Percentiles rank a stretch among this genome's conserved stretches.
phyloP scores from a whole-genome alignment of 30 jellyfish, hydroid and myxozoan genomes.

The Hydractinia echinata region DNA sequence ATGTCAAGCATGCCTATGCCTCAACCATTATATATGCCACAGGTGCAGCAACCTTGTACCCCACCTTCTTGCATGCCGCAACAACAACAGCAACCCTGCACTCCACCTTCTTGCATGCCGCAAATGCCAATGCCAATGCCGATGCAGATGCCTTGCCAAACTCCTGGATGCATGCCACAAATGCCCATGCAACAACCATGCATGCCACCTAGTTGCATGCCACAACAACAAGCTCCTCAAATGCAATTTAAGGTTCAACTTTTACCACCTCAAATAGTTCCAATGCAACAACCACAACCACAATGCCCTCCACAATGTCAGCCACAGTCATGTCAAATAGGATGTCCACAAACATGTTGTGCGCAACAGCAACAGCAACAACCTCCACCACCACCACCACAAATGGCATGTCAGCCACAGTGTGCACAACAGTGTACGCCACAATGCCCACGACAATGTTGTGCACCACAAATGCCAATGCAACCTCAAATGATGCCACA shows the following conservation, averaged over 20 bases:
- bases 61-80: slow-evolving; percentile 31
- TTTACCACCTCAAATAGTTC: slow-evolving; percentile 26
- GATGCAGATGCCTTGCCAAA: slow-evolving; percentile 2
- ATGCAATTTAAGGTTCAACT: slow-evolving; percentile 32
- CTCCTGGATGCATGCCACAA: slow-evolving; percentile 33
- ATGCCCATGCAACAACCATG: slow-evolving; percentile 29
- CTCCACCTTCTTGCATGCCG: slow-evolving; percentile 32
- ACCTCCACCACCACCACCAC: slow-evolving; percentile 9
- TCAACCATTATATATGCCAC: slow-evolving; percentile 17
- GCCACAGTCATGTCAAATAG: slow-evolving; percentile 26
- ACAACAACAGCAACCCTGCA: slow-evolving; percentile 3
- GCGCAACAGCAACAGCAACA: slow-evolving; percentile 14
- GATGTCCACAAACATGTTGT: slow-evolving; percentile 35
- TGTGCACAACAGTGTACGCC: slow-evolving; percentile 32
- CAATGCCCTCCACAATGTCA: slow-evolving; percentile 33
- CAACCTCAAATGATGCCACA: background rate
- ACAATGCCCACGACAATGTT: slow-evolving; percentile 29
- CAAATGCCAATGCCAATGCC: background rate
- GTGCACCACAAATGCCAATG: slow-evolving; percentile 16
- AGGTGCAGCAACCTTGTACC: background rate
- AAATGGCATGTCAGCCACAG: slow-evolving; percentile 15
- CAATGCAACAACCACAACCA: background rate
- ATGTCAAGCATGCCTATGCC: slow-evolving; percentile 40
- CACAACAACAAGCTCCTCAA: slow-evolving; percentile 19
- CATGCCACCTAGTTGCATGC: slow-evolving; percentile 28